A percentile compares a stretch with the other conserved stretches of the same genome.
These are phyloP conservation scores for Pristiophorus japonicus DNA, from an alignment of 2,113 vertebrate genomes.

Conservation along the genomic window DNA sequence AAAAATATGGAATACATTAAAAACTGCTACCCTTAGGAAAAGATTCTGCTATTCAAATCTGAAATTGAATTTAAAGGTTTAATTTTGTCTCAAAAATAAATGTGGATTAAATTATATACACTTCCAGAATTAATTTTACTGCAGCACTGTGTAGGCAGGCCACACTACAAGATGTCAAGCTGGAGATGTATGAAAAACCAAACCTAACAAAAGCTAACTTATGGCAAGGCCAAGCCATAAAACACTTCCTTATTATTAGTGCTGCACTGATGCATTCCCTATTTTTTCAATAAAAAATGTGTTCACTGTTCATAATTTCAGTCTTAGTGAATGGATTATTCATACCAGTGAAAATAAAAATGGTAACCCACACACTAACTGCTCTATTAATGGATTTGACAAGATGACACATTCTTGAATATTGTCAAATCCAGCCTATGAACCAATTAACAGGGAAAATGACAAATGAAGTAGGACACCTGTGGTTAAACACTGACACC, in stretches of 20 bases:
- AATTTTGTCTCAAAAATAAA: background rate
- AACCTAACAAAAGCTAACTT: background rate
- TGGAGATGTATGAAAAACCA: background rate
- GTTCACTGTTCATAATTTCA: background rate
- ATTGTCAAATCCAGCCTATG: background rate
- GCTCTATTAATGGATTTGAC: conserved; percentile 2
- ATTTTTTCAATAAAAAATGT: background rate
- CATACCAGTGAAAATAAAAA: background rate
- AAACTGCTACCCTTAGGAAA: background rate
- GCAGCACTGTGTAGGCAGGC: background rate
- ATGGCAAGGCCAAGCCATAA: background rate
- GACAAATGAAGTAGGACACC: background rate
- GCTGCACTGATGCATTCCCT: background rate
- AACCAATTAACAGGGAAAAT: background rate
- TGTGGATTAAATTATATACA: background rate
- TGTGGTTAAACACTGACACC: background rate
- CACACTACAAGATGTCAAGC: background rate
- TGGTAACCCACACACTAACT: background rate
- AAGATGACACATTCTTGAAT: background rate
- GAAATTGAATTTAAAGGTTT: background rate
- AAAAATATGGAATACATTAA: background rate
- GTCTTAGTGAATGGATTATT: background rate
- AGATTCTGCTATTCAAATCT: background rate
- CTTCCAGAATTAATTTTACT: background rate
- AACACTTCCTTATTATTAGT: background rate